A percentile compares a stretch with the other conserved stretches of the same genome.
phyloP scores from a whole-genome alignment of 2,888 invertebrate species.

The Diplolepis rosae region DNA sequence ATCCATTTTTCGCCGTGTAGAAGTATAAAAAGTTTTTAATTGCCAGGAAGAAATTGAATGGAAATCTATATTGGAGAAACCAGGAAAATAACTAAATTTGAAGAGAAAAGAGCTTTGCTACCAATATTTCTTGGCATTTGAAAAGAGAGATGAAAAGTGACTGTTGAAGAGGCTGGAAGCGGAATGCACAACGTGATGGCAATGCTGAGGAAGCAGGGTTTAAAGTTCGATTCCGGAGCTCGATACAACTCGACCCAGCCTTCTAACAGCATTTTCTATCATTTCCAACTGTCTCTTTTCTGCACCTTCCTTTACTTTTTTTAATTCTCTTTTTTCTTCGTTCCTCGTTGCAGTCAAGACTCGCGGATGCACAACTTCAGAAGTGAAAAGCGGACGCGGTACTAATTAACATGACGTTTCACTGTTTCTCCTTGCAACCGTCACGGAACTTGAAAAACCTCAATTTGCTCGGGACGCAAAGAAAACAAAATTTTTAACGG shows the following conservation, averaged over 20 bases:
- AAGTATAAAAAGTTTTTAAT: too few relatives aligned
- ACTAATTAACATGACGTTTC: slow-evolving; percentile 26
- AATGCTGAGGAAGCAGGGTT: background rate
- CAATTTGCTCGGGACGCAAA: slow-evolving; percentile 16
- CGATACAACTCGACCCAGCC: slow-evolving; percentile 60
- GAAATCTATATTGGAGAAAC: too few relatives aligned
- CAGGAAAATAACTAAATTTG: too few relatives aligned
- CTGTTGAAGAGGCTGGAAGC: background rate
- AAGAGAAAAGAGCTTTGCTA: too few relatives aligned
- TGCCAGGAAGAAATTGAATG: too few relatives aligned
- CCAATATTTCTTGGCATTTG: too few relatives aligned
- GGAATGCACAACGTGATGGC: background rate
- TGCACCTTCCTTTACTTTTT: background rate
- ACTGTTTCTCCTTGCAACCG: background rate
- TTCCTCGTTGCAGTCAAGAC: slow-evolving; percentile 27
- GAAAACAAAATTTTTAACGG: background rate
- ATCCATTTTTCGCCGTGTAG: too few relatives aligned
- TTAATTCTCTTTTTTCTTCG: background rate
- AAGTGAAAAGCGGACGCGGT: background rate
- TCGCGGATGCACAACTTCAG: slow-evolving; percentile 7
- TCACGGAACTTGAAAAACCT: background rate
- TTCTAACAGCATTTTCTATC: slow-evolving; percentile 46
- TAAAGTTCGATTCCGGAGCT: slow-evolving; percentile 57
- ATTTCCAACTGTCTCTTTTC: slow-evolving; percentile 31
- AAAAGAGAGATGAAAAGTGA: background rate